Percentiles rank a stretch among this genome's conserved stretches.
These are phyloP conservation scores for Macquaria australasica DNA, from an alignment of 2,113 vertebrate genomes.

Conservation along the genomic window DNA sequence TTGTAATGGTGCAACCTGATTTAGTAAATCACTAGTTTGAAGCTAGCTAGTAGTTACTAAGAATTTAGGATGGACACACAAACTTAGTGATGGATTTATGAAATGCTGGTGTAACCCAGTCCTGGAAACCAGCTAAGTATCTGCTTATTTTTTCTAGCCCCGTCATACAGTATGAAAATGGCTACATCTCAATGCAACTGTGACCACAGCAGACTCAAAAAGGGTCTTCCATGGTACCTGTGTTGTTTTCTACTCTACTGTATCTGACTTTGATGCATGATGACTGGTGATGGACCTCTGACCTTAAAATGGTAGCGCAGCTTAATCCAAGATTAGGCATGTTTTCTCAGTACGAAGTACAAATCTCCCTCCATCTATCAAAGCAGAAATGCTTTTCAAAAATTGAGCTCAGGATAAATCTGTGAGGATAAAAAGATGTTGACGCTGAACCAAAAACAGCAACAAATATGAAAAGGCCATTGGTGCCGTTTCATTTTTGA, in stretches of 20 bases:
- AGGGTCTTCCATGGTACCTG: not conserved
- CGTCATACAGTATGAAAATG: not conserved
- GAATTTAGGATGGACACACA: not conserved
- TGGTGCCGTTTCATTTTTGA: constrained; percentile 48
- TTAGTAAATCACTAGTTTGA: not conserved
- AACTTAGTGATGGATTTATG: not conserved
- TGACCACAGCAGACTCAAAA: not conserved
- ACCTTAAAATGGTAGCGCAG: constrained; percentile 66
- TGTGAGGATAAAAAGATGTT: constrained; percentile 52
- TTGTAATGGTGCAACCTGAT: not conserved
- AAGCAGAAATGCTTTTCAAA: constrained; percentile 76
- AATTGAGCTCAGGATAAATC: constrained; percentile 59
- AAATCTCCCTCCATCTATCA: constrained; percentile 75
- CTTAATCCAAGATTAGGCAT: constrained; percentile 76
- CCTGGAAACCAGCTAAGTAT: not conserved
- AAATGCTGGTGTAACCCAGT: not conserved
- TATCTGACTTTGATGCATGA: constrained; percentile 54
- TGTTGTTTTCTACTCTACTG: constrained; percentile 33
- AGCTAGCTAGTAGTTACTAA: not conserved
- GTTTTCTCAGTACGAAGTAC: constrained; percentile 67
- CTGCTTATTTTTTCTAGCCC: not conserved
- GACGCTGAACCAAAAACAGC: constrained; percentile 51
- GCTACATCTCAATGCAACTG: not conserved
- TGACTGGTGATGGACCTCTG: constrained; percentile 42
- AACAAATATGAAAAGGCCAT: constrained; percentile 58